Evolutionary conservation across 2,888 invertebrate genomes (phyloP).

Genomic region (Drosophila falleni): DNA sequence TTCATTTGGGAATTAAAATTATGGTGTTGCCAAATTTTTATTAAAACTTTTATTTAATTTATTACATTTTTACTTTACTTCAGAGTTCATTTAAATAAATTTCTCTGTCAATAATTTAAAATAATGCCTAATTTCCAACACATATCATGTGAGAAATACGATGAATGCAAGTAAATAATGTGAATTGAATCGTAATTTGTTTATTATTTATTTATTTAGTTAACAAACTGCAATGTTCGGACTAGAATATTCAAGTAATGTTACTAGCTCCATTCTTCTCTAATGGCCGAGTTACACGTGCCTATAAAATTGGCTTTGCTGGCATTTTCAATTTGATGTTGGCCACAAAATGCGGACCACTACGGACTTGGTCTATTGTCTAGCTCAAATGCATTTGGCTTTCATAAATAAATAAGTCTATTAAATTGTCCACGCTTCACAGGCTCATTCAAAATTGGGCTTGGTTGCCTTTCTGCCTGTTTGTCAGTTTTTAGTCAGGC

Average conservation of each 20-base stretch:
- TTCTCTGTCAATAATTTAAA: no score
- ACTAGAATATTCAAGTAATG: slow-evolving; percentile 30
- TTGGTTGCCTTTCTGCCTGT: slow-evolving; percentile 37
- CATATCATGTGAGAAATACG: slow-evolving; percentile 1
- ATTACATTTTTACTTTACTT: no score
- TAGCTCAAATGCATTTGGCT: slow-evolving; percentile 66
- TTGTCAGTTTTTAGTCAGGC: slow-evolving; percentile 58
- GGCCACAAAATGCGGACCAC: slow-evolving; percentile 22
- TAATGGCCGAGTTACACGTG: slow-evolving; percentile 55
- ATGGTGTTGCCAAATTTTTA: no score
- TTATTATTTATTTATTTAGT: slow-evolving; percentile 26
- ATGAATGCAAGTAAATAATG: slow-evolving; percentile 19
- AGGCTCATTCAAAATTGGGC: slow-evolving; percentile 16
- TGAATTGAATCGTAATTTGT: background rate
- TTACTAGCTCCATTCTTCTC: slow-evolving; percentile 9
- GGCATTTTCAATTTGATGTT: slow-evolving; percentile 62
- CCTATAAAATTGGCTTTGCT: slow-evolving; percentile 60
- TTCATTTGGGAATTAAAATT: no score
- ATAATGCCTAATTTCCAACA: slow-evolving; percentile 14
- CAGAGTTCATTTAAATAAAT: no score
- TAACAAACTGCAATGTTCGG: slow-evolving; percentile 10
- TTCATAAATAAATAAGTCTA: slow-evolving; percentile 76
- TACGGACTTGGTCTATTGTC: slow-evolving; percentile 39
- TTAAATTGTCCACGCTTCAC: slow-evolving; percentile 69
- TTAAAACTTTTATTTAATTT: no score